A percentile compares a stretch with the other conserved stretches of the same genome.
Conservation (phyloP, 2,888 invertebrate genomes). For the Amphipyra tragopoginis region DNA sequence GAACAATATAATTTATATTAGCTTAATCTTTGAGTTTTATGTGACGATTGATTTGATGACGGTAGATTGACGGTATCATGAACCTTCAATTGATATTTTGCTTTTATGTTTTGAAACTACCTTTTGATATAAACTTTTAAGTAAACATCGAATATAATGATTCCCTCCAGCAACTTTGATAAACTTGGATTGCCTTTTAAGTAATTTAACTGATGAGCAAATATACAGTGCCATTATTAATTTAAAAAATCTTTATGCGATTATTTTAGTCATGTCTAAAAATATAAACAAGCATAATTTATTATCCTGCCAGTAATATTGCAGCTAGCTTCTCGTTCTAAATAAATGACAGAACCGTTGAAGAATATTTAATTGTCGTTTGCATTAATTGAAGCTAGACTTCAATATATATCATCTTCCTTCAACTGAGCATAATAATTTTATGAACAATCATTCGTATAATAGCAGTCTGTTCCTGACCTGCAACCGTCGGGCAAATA, state of each 20-base stretch:
- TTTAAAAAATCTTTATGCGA: neutral
- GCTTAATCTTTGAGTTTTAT: neutral
- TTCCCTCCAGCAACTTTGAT: no score
- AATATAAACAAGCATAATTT: constrained; percentile 9
- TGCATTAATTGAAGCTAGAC: constrained; percentile 34
- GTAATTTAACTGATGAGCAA: neutral
- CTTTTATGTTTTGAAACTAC: no score
- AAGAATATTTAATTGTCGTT: constrained; percentile 42
- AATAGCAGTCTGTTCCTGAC: no score
- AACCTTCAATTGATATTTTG: neutral
- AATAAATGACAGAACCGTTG: constrained; percentile 2
- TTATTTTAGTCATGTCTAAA: constrained; percentile 19
- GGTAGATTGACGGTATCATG: neutral
- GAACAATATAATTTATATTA: constrained; percentile 12
- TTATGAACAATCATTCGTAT: constrained; percentile 16
- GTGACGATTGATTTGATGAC: neutral
- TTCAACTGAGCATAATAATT: constrained; percentile 26
- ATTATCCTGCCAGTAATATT: neutral
- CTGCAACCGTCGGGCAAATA: no score
- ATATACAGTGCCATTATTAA: neutral
- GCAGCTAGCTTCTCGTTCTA: constrained; percentile 4
- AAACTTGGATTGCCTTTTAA: no score
- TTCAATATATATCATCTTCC: constrained; percentile 28
- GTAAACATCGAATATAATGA: no score
- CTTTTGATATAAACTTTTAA: no score